phyloP scores from a whole-genome alignment of 1,140 invertebrate species.

The Temnothorax longispinosus region DNA sequence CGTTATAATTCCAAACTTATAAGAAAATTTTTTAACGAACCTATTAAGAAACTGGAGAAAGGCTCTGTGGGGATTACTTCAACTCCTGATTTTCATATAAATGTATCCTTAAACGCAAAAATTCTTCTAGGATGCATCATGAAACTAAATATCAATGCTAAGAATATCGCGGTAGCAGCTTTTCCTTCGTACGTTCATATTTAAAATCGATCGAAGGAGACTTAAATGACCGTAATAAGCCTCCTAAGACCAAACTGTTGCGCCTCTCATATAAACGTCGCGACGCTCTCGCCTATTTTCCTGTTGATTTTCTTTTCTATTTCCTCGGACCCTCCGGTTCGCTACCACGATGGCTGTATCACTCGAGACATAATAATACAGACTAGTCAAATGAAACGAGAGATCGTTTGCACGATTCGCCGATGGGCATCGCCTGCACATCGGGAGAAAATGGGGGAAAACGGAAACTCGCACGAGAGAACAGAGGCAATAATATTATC shows the following conservation, averaged over 20 bases:
- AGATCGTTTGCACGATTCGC: constrained; percentile 22
- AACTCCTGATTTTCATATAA: background rate
- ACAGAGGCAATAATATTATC: constrained; percentile 45
- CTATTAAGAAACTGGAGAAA: background rate
- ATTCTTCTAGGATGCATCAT: background rate
- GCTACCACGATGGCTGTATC: constrained; percentile 6
- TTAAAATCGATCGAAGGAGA: constrained; percentile 29
- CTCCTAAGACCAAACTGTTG: constrained; percentile 70
- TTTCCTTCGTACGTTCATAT: constrained; percentile 11
- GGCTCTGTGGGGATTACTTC: background rate
- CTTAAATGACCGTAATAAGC: constrained; percentile 45
- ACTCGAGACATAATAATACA: background rate
- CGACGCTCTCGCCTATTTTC: constrained; percentile 7
- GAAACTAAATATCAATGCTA: background rate
- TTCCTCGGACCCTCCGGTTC: background rate
- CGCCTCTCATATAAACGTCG: constrained; percentile 48
- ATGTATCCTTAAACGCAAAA: background rate
- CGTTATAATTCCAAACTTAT: background rate
- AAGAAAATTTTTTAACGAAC: background rate
- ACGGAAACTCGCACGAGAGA: background rate
- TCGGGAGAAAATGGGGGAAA: background rate
- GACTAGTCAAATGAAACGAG: constrained; percentile 38
- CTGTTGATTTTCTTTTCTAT: constrained; percentile 13
- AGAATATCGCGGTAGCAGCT: background rate
- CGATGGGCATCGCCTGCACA: background rate